Conservation (phyloP, 2,113 vertebrate species). For the Cynopterus brachyotis region DNA sequence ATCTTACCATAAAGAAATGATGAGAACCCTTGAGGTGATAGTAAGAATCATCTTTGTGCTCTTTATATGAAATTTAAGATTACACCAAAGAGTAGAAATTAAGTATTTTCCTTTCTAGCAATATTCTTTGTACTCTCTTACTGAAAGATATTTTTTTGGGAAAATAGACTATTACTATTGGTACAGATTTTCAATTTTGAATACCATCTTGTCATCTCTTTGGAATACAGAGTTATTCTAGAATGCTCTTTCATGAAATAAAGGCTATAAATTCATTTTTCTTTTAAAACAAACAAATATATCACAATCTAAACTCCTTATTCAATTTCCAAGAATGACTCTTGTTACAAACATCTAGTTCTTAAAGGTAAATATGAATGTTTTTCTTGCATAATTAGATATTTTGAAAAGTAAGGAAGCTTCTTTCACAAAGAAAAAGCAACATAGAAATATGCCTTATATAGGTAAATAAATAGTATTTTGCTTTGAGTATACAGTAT, state of each 20-base stretch:
- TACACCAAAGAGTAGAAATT: neutral
- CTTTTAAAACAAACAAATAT: neutral
- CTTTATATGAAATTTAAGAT: slow-evolving; percentile 3
- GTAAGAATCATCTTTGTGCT: neutral
- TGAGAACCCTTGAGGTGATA: neutral
- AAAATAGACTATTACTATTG: neutral
- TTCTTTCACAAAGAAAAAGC: neutral
- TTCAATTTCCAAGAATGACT: neutral
- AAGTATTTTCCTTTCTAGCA: slow-evolving; percentile 30
- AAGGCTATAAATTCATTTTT: neutral
- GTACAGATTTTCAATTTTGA: neutral
- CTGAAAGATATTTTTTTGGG: neutral
- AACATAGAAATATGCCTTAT: neutral
- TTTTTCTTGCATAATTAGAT: slow-evolving; percentile 3
- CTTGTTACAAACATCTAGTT: neutral
- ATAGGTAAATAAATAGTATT: neutral
- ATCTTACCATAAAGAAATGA: neutral
- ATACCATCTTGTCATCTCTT: neutral
- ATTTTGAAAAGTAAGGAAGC: neutral
- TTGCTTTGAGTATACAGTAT: neutral
- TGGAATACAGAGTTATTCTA: neutral
- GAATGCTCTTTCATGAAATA: neutral
- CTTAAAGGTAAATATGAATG: neutral
- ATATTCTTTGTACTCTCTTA: neutral
- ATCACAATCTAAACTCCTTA: neutral